Conservation (phyloP, 1,140 invertebrate species). For the Papilio glaucus region DNA sequence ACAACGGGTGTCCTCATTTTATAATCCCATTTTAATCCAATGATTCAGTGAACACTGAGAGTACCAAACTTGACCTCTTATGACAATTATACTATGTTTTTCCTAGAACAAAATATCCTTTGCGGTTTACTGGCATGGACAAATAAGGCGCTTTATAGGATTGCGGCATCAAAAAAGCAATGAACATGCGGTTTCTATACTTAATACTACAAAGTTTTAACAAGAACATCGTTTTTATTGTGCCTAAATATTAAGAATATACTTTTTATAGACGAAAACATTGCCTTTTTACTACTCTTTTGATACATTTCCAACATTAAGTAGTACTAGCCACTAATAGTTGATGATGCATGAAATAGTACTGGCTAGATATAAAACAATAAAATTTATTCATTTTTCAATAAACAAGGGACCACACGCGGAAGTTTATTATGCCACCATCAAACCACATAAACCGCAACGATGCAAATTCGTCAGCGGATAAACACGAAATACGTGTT, state of each 20-base stretch:
- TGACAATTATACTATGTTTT: conserved; percentile 37
- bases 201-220: conserved; percentile 8
- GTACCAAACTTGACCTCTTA: conserved; percentile 42
- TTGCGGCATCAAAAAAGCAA: conserved; percentile 12
- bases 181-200: not conserved
- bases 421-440: conserved; percentile 27
- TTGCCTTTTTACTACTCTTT: not conserved
- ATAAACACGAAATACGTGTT: conserved; percentile 62
- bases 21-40: conserved; percentile 26
- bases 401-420: conserved; percentile 4
- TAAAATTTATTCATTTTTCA: conserved; percentile 14
- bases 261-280: not conserved
- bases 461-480: conserved; percentile 55
- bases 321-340: conserved; percentile 9
- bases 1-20: conserved; percentile 31
- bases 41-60: conserved; percentile 32
- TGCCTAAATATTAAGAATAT: not conserved
- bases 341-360: conserved; percentile 2
- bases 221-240: conserved; percentile 6
- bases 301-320: conserved; percentile 2
- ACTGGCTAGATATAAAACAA: too few relatives aligned
- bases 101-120: conserved; percentile 58
- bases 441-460: conserved; percentile 46
- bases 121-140: conserved; percentile 50
- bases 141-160: conserved; percentile 34